Evolutionary conservation across 2,888 invertebrate genomes (phyloP), one percentile per base, ranked within the genome.

Genomic region (Cryptus armator): DNA sequence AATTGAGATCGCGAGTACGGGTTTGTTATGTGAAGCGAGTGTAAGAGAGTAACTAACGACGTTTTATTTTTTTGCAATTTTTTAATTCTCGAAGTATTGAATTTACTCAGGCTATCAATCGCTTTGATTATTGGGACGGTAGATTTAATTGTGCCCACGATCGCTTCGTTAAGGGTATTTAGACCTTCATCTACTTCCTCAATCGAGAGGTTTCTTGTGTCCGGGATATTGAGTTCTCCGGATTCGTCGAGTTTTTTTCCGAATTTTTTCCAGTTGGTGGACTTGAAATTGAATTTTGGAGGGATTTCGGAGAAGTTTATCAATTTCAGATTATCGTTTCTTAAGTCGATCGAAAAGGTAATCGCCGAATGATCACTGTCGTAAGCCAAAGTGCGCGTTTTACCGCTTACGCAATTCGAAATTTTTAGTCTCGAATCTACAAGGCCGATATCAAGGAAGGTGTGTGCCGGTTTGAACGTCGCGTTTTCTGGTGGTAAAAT

Each of bases 301-400:
- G 44, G 46, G 3, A 3, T 3, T 10, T 24, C 6, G 32, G 59
- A 10, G 0, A 51, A 4, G 14, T 59, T 72, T 43, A 43, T 24
- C 2, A 29, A 5, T 0, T n/a, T 19, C 1, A 70, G 3, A 9
- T 51, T 16, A 3, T 72, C 72, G 7, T 43, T 19, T 4, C 12
- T 56, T 0, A 56, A 37, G 9, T n/a, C n/a, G 16, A 71, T 56
- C 44, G 51, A 43, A 7, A 78, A 16, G 12, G 51, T n/a, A 6
- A 79, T 48, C 5, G 79, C 79, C 16, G 70, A 16, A 37, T 79
- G 62, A 12, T 79, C 79, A 5, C 79, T 79, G 12, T 79, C 79
- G 32, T 79, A 79, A 10, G 79, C 46, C 12, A 70, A 29, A n/a
- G 56, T 59, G 43, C 46, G 37, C 0, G 29, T 37, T 70, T 56